These are phyloP conservation scores for Microcebus jonahi DNA, from an alignment of 2,113 vertebrate genomes.

Conservation along the genomic window DNA sequence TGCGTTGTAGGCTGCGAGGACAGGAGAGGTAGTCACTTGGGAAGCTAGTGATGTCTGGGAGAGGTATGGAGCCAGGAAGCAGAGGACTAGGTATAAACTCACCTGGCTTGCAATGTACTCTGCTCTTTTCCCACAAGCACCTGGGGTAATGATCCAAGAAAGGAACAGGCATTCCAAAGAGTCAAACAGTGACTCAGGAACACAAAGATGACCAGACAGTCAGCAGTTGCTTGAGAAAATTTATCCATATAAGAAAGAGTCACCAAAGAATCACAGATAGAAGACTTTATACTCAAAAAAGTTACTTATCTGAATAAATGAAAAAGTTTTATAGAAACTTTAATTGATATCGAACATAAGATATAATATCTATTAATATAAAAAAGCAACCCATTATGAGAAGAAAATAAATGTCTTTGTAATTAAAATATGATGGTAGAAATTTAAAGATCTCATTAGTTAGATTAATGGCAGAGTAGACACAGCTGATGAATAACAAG, in stretches of 20 bases:
- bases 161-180: not conserved
- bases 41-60: not conserved
- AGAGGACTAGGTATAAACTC: not conserved
- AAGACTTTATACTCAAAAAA: not conserved
- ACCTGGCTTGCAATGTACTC: not conserved
- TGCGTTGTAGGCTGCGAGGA: not conserved
- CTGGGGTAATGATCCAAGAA: not conserved
- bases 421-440: not conserved
- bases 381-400: not conserved
- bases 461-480: slow-evolving; percentile 21
- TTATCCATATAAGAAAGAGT: not conserved
- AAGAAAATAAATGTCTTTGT: slow-evolving; percentile 15
- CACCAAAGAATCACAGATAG: not conserved
- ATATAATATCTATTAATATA: not conserved
- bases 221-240: not conserved
- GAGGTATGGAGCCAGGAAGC: not conserved
- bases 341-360: not conserved
- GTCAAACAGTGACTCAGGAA: not conserved
- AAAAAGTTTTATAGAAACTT: not conserved
- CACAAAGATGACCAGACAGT: not conserved
- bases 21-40: not conserved
- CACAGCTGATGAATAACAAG: not conserved
- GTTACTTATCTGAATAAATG: not conserved
- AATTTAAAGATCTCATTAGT: not conserved
- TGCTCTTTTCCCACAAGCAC: not conserved